Evolutionary conservation across 2,113 vertebrate species (phyloP).

Genomic region (Nerophis ophidion): DNA sequence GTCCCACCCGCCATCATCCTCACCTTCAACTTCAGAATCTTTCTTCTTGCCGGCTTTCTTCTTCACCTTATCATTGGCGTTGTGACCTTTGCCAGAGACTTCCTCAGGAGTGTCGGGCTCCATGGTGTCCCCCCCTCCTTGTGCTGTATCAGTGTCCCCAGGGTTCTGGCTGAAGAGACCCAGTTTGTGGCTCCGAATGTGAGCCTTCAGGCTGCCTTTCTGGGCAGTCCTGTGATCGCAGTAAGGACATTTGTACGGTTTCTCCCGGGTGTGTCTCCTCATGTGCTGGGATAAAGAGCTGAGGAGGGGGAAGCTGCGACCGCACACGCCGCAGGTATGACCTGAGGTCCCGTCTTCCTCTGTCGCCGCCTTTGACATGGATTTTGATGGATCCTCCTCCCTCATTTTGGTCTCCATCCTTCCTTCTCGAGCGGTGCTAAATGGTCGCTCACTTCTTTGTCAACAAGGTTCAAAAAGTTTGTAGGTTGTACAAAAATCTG

Average conservation of each 20-base stretch:
- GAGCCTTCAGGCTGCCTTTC: constrained; percentile 93
- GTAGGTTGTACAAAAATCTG: constrained; percentile 23
- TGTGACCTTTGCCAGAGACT: constrained; percentile 78
- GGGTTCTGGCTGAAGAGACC: constrained; percentile 79
- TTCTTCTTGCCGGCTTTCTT: constrained; percentile 66
- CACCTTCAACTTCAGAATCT: not conserved
- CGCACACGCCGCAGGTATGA: constrained; percentile 89
- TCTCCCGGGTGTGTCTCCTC: constrained; percentile 93
- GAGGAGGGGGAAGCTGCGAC: constrained; percentile 92
- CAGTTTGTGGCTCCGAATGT: constrained; percentile 90
- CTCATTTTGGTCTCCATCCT: constrained; percentile 75
- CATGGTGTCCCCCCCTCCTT: constrained; percentile 50
- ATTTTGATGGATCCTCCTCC: constrained; percentile 55
- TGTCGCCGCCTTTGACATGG: constrained; percentile 55
- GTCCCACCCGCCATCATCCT: constrained; percentile 60
- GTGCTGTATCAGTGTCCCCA: constrained; percentile 53
- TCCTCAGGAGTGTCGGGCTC: constrained; percentile 68
- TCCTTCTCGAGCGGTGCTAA: not conserved
- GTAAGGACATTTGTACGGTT: constrained; percentile 96
- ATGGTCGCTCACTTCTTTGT: not conserved
- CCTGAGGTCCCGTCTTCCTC: constrained; percentile 74
- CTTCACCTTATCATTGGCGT: constrained; percentile 71
- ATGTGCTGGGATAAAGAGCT: constrained; percentile 96
- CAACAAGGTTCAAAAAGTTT: constrained; percentile 18
- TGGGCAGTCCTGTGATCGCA: constrained; percentile 95